These are phyloP conservation scores for Mimas tiliae DNA, from an alignment of 2,888 invertebrate genomes.

Conservation along the genomic window DNA sequence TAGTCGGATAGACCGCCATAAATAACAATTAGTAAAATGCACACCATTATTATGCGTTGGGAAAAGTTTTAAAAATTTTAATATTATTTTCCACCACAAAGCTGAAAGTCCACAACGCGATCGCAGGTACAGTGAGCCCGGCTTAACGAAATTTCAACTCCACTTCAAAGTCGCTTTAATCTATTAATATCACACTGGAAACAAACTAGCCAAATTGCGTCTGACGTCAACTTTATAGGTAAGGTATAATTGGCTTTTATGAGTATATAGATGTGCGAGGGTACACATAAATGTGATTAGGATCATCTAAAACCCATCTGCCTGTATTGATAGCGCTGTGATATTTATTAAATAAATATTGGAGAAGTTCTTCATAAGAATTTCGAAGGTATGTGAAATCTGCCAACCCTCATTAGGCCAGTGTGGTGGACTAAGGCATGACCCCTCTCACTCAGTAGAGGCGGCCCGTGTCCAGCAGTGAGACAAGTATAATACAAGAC, in stretches of 20 bases:
- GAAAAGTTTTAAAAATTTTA: constrained; percentile 11
- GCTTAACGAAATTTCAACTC: constrained; percentile 37
- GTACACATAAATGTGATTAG: constrained; percentile 8
- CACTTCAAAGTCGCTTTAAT: constrained; percentile 40
- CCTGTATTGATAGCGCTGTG: background rate
- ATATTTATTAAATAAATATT: background rate
- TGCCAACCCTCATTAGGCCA: too few species aligned
- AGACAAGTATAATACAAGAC: too few species aligned
- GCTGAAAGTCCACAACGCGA: constrained; percentile 21
- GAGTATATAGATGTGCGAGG: constrained; percentile 28
- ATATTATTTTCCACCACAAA: constrained; percentile 22
- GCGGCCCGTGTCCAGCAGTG: too few species aligned
- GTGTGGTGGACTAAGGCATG: too few species aligned
- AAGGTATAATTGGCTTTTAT: constrained; percentile 40
- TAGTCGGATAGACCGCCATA: background rate
- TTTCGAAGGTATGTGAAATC: too few species aligned
- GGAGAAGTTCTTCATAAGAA: too few species aligned
- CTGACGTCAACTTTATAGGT: constrained; percentile 29
- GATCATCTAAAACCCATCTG: background rate
- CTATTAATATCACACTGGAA: constrained; percentile 43
- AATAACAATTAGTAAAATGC: constrained; percentile 3
- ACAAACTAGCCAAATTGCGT: constrained; percentile 42
- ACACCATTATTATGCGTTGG: constrained; percentile 1
- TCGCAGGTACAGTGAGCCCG: constrained; percentile 28
- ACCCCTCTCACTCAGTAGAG: too few species aligned